phyloP scores from a whole-genome alignment of 2,113 vertebrate species.

The Boleophthalmus pectinirostris region DNA sequence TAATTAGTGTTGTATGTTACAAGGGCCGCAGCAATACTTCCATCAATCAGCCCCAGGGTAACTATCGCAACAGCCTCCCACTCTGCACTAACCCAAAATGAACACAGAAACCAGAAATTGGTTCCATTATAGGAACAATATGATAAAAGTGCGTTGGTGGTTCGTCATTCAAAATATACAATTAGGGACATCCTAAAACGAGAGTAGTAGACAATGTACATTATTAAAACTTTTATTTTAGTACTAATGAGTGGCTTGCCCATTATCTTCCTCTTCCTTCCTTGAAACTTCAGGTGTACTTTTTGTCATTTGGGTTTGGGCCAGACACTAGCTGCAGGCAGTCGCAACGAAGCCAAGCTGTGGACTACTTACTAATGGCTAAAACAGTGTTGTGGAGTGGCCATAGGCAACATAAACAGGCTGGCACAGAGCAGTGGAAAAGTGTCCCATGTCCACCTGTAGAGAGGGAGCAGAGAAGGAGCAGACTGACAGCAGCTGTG shows the following conservation, averaged over 20 bases:
- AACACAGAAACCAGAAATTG: no score
- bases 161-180: no score
- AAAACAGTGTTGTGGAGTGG: neutral
- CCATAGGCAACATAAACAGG: slow-evolving; percentile 20
- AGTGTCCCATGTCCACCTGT: slow-evolving; percentile 28
- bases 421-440: slow-evolving; percentile 8
- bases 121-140: no score
- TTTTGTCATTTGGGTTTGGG: neutral
- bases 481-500: slow-evolving; percentile 52
- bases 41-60: no score
- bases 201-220: no score
- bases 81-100: no score
- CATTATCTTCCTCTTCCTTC: no score
- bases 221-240: neutral
- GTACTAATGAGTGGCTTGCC: no score
- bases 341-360: slow-evolving; percentile 16
- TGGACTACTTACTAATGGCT: neutral
- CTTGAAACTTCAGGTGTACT: neutral
- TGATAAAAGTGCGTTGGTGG: neutral
- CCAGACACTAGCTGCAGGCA: slow-evolving; percentile 5
- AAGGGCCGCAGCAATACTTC: no score
- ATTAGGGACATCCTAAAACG: no score
- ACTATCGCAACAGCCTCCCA: no score
- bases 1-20: no score
- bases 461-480: slow-evolving; percentile 43